phyloP scores from a whole-genome alignment of 2,797 vertebrate species.

The Rhinichthys osculus region DNA sequence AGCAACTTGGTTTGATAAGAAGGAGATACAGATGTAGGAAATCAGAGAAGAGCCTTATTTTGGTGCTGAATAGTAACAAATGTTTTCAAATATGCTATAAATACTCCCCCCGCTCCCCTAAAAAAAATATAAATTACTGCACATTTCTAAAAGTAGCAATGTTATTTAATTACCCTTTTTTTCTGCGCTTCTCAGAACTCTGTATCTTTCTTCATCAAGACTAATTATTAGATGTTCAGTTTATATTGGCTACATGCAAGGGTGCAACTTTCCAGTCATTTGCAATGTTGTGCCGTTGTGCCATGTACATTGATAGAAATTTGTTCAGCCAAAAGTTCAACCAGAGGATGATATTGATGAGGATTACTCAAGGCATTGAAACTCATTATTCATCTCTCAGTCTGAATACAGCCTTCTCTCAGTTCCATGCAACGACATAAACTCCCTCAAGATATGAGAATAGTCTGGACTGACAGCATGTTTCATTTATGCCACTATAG shows the following conservation, averaged over 20 bases:
- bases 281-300: not conserved
- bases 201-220: not conserved
- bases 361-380: constrained; percentile 44
- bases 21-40: constrained; percentile 10
- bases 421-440: constrained; percentile 40
- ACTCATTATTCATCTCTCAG: constrained; percentile 48
- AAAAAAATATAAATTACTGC: not conserved
- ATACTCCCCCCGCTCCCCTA: no score
- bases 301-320: not conserved
- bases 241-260: not conserved
- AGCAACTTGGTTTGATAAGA: constrained; percentile 32
- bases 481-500: constrained; percentile 24
- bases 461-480: constrained; percentile 3
- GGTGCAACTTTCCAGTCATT: not conserved
- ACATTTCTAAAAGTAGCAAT: not conserved
- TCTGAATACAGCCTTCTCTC: constrained; percentile 47
- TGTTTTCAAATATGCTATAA: not conserved
- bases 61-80: not conserved
- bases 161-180: not conserved
- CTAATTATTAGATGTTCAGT: constrained; percentile 5
- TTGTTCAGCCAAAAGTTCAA: not conserved
- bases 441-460: constrained; percentile 39
- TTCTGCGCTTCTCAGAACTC: not conserved
- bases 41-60: constrained; percentile 26
- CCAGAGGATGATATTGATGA: constrained; percentile 32